Conservation (phyloP, 2,113 vertebrate genomes). For the Peucedramus taeniatus region DNA sequence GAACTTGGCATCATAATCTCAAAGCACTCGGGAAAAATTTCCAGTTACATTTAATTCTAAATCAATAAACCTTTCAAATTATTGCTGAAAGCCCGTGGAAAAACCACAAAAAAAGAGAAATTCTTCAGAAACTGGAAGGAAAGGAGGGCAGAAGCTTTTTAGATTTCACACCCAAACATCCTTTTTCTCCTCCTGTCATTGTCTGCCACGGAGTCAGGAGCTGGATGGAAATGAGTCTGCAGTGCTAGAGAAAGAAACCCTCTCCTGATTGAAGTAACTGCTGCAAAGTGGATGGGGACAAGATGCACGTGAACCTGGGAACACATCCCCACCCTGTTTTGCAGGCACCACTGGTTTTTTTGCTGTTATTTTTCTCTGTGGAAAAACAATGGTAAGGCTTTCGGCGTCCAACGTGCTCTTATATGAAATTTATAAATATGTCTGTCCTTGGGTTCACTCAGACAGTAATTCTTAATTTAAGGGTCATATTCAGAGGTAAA, state of each 20-base stretch:
- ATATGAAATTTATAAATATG: rapidly evolving
- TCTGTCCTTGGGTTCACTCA: neutral
- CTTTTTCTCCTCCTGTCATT: neutral
- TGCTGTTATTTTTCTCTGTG: neutral
- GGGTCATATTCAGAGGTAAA: neutral
- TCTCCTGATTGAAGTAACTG: neutral
- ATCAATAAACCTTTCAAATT: neutral
- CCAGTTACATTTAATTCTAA: neutral
- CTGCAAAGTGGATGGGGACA: neutral
- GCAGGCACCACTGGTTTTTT: rapidly evolving
- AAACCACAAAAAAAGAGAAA: neutral
- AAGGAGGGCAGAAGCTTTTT: neutral
- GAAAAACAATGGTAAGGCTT: neutral
- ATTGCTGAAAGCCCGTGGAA: neutral
- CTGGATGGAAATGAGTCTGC: neutral
- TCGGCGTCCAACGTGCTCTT: rapidly evolving
- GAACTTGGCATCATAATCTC: neutral
- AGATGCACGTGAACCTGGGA: neutral
- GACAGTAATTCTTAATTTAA: neutral
- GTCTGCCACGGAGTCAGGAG: neutral
- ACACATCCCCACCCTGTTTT: neutral
- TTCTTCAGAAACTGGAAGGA: neutral
- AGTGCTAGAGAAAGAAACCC: neutral
- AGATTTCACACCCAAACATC: neutral
- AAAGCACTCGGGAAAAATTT: neutral